Evolutionary conservation across 2,888 invertebrate genomes (phyloP), one percentile per base, ranked within the genome.

Genomic region (Macaria notata): DNA sequence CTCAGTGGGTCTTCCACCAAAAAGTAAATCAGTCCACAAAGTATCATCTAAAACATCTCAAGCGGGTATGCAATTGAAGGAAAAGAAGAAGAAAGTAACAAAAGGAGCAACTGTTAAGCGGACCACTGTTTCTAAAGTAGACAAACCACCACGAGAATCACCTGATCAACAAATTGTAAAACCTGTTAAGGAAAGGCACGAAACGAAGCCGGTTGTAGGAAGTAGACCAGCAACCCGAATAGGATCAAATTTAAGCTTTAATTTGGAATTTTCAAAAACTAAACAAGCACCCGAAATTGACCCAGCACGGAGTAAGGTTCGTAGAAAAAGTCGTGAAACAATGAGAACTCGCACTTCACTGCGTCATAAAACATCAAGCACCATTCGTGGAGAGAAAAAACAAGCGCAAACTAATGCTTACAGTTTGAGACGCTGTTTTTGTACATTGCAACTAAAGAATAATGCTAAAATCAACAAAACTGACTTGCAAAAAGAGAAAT

Each of bases 351-450:
- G 33, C 7, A 36, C 19, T 19, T 49, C 6, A 36, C 43, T 30
- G 8, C 56, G 39, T 9, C 48, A 50, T 30, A 55, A 36, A 51
- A 48, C 46, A 30, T 53, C 57, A n/a, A 51, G 31, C 30, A 55
- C 57, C 36, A 41, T 39, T 36, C 55, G 44, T 54, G 46, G 7
- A 33, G 8, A 31, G 33, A 36, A 36, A 36, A 36, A 36, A n/a
- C 47, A 56, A 48, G 30, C 36, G 30, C 41, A 47, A 48, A 49
- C 43, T 7, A 48, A 56, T 19, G 50, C 57, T 30, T 54, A 68
- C 54, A 63, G 59, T 31, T 66, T 74, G 31, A 73, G 68, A 45
- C 63, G 71, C 46, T 74, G 76, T 59, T 59, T 73, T 31, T 76
- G 76, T 54, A 68, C 67, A n/a, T 58, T 71, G 7, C 71, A 70